Evolutionary conservation across 2,797 vertebrate species (phyloP), one percentile per base, ranked within the genome.

Genomic region (Pangasius larnaudii): DNA sequence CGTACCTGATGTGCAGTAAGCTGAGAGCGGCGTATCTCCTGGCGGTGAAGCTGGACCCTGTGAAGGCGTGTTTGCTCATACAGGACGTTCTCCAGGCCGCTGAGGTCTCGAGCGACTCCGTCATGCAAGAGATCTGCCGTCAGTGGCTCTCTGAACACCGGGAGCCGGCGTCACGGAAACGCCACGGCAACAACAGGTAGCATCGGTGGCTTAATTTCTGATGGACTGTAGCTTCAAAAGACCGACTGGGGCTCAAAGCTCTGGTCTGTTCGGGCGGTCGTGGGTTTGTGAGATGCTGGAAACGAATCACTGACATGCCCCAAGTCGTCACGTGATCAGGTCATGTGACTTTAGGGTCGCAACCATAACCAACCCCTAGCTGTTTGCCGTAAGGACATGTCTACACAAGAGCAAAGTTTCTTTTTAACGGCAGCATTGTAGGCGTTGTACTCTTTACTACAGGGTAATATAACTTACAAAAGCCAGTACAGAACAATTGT

Each of bases 71-170:
- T 5, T 96, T 95, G 14, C 90, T 98, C 0, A 97, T 99, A 9
- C 97, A 97, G 94, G 97, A 97, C 0, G 98, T 99, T 85, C 95
- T 96, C 1, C 96, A 96, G 93, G 96, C 97, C 0, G 98, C 99
- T 0, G 95, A 97, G 92, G 95, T 88, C 89, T 95, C 95, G 0
- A 95, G 96, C 9, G 98, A 99, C 81, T 95, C 96, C 0, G 95
- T 99, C 6, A 98, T 99, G 92, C 96, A 95, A 87, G 96, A 98
- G 65, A 99, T 99, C 93, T 99, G 98, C 75, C 90, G 95, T 77
- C 98, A 99, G 91, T 99, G 99, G 99, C 97, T 99, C 86, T 93
- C 96, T 0, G 97, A 97, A 51, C 98, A 98, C 91, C 96, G 95
- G 91, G 94, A 93, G 91, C 97, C 93, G 84, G 51, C 92, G 0